Evolutionary conservation across 2,797 vertebrate species (phyloP).

Genomic region (Hoplostethus mediterraneus): DNA sequence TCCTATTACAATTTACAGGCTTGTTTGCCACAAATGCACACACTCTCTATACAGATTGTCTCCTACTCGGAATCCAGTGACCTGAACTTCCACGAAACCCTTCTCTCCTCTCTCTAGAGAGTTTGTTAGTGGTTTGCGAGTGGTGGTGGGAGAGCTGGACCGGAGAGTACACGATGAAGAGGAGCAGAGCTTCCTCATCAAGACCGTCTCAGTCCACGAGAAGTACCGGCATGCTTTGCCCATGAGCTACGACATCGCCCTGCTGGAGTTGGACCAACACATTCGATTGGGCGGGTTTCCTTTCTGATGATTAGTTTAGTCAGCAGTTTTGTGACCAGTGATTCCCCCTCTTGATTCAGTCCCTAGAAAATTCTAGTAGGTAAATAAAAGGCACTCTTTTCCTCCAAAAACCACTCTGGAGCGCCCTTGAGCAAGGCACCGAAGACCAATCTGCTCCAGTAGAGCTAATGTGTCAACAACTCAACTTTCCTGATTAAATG

Average conservation of each 20-base stretch:
- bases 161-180: constrained; percentile 67
- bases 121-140: constrained; percentile 65
- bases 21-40: too few species aligned
- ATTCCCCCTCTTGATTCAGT: too few species aligned
- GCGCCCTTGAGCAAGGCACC: not conserved
- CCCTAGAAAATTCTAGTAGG: too few species aligned
- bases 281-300: constrained; percentile 86
- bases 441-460: not conserved
- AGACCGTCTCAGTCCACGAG: constrained; percentile 84
- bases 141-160: constrained; percentile 77
- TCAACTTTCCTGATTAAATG: too few species aligned
- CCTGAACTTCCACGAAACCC: too few species aligned
- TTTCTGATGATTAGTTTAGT: not conserved
- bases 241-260: constrained; percentile 89
- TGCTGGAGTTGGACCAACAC: constrained; percentile 83
- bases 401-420: not conserved
- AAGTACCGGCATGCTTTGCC: constrained; percentile 83
- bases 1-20: too few species aligned
- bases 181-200: constrained; percentile 84
- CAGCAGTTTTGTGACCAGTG: too few species aligned
- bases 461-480: too few species aligned
- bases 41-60: too few species aligned
- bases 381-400: not conserved
- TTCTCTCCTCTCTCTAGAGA: constrained; percentile 51
- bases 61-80: too few species aligned